Percentiles rank a stretch among this genome's conserved stretches.
Conservation (phyloP, 1,140 invertebrate species). For the Brachionus asplanchnoidis region DNA sequence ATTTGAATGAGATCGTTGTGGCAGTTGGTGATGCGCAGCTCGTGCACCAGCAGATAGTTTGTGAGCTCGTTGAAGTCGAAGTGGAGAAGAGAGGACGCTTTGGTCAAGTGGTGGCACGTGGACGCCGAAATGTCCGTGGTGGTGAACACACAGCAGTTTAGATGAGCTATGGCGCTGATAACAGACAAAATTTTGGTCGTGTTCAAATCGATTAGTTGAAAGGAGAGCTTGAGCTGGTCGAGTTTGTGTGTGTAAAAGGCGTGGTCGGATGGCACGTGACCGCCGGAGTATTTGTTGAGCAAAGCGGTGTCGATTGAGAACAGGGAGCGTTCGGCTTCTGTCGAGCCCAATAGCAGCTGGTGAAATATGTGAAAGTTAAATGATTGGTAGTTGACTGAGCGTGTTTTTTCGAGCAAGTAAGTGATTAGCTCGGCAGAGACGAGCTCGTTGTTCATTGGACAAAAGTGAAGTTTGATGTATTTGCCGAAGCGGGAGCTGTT, state of each 20-base stretch:
- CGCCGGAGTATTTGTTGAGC: neutral
- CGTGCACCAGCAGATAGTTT: neutral
- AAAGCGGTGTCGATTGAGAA: neutral
- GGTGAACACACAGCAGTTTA: neutral
- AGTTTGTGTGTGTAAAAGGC: neutral
- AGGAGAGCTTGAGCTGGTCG: neutral
- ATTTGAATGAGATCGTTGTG: neutral
- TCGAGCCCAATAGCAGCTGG: neutral
- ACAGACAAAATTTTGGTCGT: neutral
- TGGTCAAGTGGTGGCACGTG: neutral
- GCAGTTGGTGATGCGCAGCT: neutral
- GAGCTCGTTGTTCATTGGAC: neutral
- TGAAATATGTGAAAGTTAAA: neutral
- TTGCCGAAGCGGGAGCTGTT: conserved; percentile 95
- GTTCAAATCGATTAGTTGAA: neutral
- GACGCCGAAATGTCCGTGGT: no score
- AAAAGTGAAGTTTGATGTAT: neutral
- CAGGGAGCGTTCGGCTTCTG: neutral
- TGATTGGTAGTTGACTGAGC: neutral
- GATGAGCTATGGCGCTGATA: neutral
- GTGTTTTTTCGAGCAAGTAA: neutral
- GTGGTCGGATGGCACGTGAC: neutral
- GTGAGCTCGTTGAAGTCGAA: neutral
- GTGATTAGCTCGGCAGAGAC: neutral
- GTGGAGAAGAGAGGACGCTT: neutral